phyloP scores from a whole-genome alignment of 1,140 invertebrate genomes.

The Colletes latitarsis region DNA sequence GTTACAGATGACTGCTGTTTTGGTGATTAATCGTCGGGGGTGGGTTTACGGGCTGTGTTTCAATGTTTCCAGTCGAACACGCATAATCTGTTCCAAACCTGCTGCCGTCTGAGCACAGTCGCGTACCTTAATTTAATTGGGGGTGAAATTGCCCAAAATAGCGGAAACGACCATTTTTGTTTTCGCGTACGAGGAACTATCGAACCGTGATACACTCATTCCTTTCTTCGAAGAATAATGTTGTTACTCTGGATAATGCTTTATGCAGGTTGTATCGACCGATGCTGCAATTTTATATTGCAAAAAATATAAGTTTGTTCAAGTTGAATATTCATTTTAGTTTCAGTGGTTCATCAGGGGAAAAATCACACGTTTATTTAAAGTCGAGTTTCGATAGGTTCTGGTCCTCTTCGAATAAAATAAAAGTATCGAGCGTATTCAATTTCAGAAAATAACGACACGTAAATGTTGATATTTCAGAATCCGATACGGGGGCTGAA shows the following conservation, averaged over 20 bases:
- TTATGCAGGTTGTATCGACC: no score
- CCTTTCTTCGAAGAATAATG: neutral
- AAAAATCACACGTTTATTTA: no score
- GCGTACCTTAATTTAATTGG: slow-evolving; percentile 3
- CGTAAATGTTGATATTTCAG: no score
- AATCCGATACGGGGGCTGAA: no score
- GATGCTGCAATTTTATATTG: no score
- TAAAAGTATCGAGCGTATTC: no score
- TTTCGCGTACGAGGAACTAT: neutral
- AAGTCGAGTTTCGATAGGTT: no score
- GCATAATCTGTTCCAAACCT: slow-evolving; percentile 1
- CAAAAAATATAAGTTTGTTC: no score
- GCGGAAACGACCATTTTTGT: neutral
- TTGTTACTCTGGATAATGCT: neutral
- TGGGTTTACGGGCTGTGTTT: slow-evolving; percentile 43
- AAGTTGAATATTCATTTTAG: no score
- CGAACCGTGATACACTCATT: neutral
- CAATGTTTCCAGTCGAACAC: slow-evolving; percentile 48
- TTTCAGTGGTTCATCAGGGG: no score
- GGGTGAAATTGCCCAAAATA: neutral
- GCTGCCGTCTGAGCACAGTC: neutral
- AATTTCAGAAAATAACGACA: no score
- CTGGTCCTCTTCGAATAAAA: no score
- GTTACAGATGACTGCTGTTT: slow-evolving; percentile 53
- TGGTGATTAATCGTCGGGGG: slow-evolving; percentile 58